Evolutionary conservation across 2,888 invertebrate genomes (phyloP), one percentile per base, ranked within the genome.

Genomic region (Chrysomela aeneicollis): DNA sequence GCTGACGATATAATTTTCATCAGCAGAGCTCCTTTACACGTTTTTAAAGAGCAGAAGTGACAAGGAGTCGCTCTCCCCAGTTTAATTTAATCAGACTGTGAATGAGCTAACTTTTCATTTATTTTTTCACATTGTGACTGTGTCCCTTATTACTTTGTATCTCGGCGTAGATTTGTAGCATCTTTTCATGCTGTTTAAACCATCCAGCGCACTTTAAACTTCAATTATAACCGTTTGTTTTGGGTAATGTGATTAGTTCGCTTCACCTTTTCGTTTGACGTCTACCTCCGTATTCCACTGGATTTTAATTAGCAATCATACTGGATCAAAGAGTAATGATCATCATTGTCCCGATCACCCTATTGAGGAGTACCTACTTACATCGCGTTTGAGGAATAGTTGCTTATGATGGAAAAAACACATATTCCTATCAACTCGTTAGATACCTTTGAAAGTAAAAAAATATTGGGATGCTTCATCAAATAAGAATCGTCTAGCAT

Each of bases 61-160:
- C 77, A 74, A 75, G 74, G 64, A 74, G 73, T 72, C 70, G 69
- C 64, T 71, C 75, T 71, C 73, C 73, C 70, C 69, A 66, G 68
- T 78, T 78, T 76, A 78, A 78, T 78, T 78, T 78, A 78, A 78
- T 78, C 78, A 77, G 76, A 71, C 70, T 69, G 69, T 73, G 76
- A 78, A 77, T 77, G 77, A 77, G 77, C 76, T 75, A 78, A 78
- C 74, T 78, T 78, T 78, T 77, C 77, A 76, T 78, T 78, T 78
- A 77, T 77, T 78, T 77, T 78, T 76, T 76, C 77, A 76, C 77
- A 77, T 77, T 74, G 75, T 71, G 75, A 74, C 74, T 76, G 73
- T 75, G 73, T 72, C 70, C 69, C 74, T 74, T 74, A 75, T 74
- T 74, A 68, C 74, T 71, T 69, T 61, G 67, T 68, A 67, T 73